A percentile compares a stretch with the other conserved stretches of the same genome.
phyloP scores from a whole-genome alignment of 2,113 vertebrate species.

The Serilophus lunatus region DNA sequence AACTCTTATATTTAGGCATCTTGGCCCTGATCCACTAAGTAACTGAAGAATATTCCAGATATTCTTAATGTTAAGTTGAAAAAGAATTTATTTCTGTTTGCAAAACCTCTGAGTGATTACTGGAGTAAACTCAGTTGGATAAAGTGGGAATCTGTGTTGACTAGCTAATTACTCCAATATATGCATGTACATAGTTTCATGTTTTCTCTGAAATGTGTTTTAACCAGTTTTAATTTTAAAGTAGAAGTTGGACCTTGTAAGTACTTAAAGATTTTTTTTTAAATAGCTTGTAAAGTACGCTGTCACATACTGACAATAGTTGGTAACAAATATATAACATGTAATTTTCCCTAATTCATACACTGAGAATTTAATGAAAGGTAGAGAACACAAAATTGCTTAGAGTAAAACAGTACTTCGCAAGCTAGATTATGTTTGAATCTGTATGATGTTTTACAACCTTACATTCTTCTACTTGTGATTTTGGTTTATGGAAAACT shows the following conservation, averaged over 20 bases:
- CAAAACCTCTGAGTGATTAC: background rate
- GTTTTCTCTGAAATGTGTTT: background rate
- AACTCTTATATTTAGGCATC: background rate
- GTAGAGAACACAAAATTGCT: background rate
- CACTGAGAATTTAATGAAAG: background rate
- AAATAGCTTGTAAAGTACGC: background rate
- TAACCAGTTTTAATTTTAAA: background rate
- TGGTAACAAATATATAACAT: background rate
- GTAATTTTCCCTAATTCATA: background rate
- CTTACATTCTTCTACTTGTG: slow-evolving; percentile 18
- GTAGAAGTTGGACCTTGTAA: background rate
- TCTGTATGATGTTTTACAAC: background rate
- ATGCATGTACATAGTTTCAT: accelerated
- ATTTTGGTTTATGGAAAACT: slow-evolving; percentile 35
- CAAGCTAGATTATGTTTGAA: background rate
- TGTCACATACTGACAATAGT: background rate
- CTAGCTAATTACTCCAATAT: background rate
- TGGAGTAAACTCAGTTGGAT: background rate
- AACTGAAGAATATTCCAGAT: background rate
- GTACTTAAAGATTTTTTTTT: background rate
- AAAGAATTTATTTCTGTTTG: background rate
- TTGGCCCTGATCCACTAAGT: background rate
- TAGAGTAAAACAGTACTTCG: background rate
- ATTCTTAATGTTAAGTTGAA: background rate
- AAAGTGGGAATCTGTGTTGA: background rate